Conservation (phyloP, 2,888 invertebrate species). For the Cheilosia urbana region DNA sequence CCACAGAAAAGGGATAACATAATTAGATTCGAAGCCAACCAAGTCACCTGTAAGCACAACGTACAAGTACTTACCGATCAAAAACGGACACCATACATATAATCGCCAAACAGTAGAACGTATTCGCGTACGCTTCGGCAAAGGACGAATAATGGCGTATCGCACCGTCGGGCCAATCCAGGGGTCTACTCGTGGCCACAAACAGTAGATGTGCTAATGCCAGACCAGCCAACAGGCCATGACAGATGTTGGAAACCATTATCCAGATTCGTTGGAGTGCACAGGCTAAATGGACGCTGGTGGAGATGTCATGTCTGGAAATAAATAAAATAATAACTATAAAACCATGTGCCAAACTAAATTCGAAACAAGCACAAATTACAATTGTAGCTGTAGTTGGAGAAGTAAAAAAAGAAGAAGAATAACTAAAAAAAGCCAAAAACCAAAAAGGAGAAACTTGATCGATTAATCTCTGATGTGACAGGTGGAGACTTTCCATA, state of each 20-base stretch:
- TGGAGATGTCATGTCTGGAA: slow-evolving; percentile 80
- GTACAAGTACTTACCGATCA: slow-evolving; percentile 84
- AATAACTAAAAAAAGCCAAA: background rate
- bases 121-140: slow-evolving; percentile 83
- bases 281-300: slow-evolving; percentile 83
- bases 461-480: slow-evolving; percentile 66
- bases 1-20: background rate
- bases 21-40: background rate
- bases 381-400: background rate
- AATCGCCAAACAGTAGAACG: slow-evolving; percentile 85
- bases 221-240: slow-evolving; percentile 85
- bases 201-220: slow-evolving; percentile 83
- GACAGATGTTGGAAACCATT: slow-evolving; percentile 85
- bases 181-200: slow-evolving; percentile 82
- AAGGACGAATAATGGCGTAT: slow-evolving; percentile 83
- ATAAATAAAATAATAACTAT: slow-evolving; percentile 39
- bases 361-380: background rate
- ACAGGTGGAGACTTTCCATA: slow-evolving; percentile 29
- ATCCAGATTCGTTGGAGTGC: slow-evolving; percentile 85
- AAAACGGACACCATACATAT: slow-evolving; percentile 85
- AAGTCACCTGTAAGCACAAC: background rate
- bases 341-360: slow-evolving; percentile 14
- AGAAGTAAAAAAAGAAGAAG: too few species aligned
- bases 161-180: slow-evolving; percentile 82
- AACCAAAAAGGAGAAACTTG: slow-evolving; percentile 17